Evolutionary conservation across 2,797 vertebrate genomes (phyloP).

Genomic region (Lagorchestes hirsutus): DNA sequence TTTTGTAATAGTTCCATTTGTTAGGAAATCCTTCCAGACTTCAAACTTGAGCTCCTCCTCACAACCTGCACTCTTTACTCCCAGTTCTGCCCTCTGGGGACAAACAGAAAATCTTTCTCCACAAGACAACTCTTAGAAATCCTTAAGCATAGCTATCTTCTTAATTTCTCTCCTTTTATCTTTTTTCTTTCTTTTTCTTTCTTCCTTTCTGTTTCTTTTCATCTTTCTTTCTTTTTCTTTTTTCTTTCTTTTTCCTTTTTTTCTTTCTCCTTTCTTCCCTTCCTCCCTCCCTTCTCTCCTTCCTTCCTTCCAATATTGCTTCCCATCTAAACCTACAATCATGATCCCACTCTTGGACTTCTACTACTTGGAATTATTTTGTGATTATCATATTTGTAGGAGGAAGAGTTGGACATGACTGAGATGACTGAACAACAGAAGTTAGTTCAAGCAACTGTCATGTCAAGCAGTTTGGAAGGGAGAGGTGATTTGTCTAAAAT

Average conservation of each 20-base stretch:
- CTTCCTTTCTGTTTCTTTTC: background rate
- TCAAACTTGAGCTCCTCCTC: background rate
- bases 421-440: too few species aligned
- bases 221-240: background rate
- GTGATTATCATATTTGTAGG: background rate
- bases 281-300: too few species aligned
- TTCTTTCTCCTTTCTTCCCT: too few species aligned
- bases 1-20: background rate
- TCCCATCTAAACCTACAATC: background rate
- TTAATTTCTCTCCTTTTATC: background rate
- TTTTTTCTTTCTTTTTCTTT: background rate
- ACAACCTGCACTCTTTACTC: background rate
- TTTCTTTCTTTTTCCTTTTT: too few species aligned
- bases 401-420: background rate
- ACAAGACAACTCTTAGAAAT: background rate
- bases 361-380: background rate
- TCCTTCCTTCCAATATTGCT: background rate
- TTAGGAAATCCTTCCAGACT: background rate
- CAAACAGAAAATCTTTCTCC: background rate
- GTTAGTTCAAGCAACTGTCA: background rate
- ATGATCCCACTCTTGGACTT: background rate
- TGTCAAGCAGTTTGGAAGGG: background rate
- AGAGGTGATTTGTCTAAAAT: background rate
- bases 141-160: background rate
- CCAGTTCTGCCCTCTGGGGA: background rate